Conservation (phyloP, 2,113 vertebrate genomes). For the Brienomyrus brachyistius region DNA sequence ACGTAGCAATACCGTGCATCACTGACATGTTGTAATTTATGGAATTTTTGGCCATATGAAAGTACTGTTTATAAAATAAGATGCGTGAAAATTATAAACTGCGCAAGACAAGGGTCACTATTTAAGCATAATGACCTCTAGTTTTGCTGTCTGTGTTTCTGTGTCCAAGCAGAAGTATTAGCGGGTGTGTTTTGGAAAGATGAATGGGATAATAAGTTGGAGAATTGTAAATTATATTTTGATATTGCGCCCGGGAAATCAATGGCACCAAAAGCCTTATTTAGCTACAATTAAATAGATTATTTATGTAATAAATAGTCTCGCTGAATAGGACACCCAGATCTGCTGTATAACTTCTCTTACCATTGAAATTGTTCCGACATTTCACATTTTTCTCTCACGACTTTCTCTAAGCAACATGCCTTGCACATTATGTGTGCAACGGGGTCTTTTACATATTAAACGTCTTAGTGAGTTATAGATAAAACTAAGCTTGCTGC, state of each 20-base stretch:
- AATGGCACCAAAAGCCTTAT: background rate
- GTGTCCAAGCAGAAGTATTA: background rate
- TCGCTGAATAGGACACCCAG: background rate
- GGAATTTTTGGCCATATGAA: background rate
- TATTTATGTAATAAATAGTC: background rate
- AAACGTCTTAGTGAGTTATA: slow-evolving; percentile 49
- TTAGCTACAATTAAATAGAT: background rate
- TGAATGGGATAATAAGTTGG: background rate
- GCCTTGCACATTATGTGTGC: slow-evolving; percentile 7
- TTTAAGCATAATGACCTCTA: background rate
- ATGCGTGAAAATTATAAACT: background rate
- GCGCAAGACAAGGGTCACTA: background rate
- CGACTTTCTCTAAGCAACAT: slow-evolving; percentile 10
- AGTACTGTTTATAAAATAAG: background rate
- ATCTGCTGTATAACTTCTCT: background rate
- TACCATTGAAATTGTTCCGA: background rate
- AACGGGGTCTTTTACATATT: background rate
- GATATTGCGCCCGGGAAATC: background rate
- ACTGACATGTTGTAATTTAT: background rate
- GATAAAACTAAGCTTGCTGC: slow-evolving; percentile 58
- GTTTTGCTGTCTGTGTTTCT: background rate
- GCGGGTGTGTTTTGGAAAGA: background rate
- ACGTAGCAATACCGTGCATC: background rate
- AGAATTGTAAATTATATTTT: background rate
- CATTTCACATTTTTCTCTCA: background rate